These are phyloP conservation scores for Herpetotheres cachinnans DNA, from an alignment of 2,113 vertebrate genomes.

Conservation along the genomic window DNA sequence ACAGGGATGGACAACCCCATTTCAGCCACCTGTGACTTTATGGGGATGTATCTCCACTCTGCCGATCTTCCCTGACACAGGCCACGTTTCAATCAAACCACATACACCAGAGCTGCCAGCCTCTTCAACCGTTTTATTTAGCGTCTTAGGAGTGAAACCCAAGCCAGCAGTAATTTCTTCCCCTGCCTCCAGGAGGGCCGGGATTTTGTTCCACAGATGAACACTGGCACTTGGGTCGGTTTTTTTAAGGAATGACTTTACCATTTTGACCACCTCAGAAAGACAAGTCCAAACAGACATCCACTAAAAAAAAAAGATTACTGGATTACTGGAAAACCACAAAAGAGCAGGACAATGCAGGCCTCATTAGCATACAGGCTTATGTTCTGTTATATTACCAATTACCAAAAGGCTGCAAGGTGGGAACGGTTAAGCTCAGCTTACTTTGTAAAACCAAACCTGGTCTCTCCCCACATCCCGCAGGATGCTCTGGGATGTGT, in stretches of 20 bases:
- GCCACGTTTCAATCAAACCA: background rate
- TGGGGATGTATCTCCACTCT: background rate
- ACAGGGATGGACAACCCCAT: background rate
- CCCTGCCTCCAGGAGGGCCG: background rate
- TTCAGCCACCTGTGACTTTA: background rate
- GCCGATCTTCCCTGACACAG: background rate
- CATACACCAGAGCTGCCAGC: background rate
- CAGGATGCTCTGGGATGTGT: background rate
- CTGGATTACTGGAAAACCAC: background rate
- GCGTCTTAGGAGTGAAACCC: background rate
- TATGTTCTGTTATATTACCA: background rate
- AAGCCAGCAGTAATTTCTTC: background rate
- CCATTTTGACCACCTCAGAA: background rate
- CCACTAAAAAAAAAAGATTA: background rate
- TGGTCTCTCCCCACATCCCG: fast-evolving
- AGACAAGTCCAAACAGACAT: background rate
- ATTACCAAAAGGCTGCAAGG: background rate
- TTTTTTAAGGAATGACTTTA: background rate
- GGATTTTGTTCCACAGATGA: fast-evolving
- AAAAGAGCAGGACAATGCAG: background rate
- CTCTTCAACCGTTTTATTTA: fast-evolving
- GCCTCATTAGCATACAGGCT: background rate
- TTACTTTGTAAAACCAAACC: background rate
- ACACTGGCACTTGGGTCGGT: background rate
- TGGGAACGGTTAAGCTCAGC: background rate